Base-by-base conservation (phyloP, 35 echinoderm and acorn worm species). In the Eucidaris tribuloides region DNA sequence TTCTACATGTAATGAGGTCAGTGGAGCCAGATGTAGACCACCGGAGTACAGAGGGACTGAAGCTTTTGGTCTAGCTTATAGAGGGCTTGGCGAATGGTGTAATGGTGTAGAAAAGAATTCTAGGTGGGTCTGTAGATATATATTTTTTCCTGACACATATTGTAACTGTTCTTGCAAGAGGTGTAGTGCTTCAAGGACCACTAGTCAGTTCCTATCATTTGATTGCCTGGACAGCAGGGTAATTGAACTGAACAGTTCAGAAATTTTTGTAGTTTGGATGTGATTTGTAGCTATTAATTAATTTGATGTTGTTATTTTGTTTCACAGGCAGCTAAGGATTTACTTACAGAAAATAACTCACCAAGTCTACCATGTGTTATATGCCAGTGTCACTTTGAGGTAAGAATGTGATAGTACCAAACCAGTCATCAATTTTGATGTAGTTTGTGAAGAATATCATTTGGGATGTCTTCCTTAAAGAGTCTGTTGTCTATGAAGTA, bases 281-380 rank as follows among this genome's bases (percentile, higher is more conserved):
- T 17, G 22, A 22, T 19, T 31, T 71, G 65, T 31, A 71, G 15
- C 18, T 4, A 71, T 71, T 22, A 28, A 31, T n/a, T n/a, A n/a
- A n/a, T n/a, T n/a, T n/a, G n/a, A n/a, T n/a, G n/a, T n/a, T n/a
- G n/a, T n/a, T n/a, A n/a, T n/a, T n/a, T n/a, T n/a, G n/a, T n/a
- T n/a, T 72, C 29, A 35, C 52, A 97, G 94, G 54, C 89, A 62
- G 94, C 94, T 20, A 97, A 97, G 36, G 94, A 97, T 30, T 89
- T 81, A 62, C 61, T 97, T 2, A 97, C 94, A 34, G 42, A 83
- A 22, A 97, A 97, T 35, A 97, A 97, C 78, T 86, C 90, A 50
- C 94, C 94, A 63, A 90, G 90, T 56, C 84, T 86, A 64, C 76
- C 71, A n/a, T 97, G 94, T 92, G 90, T 87, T 0, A 93, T 97